Percentiles rank a stretch among this genome's conserved stretches.
phyloP scores from a whole-genome alignment of 1,140 invertebrate genomes.

The Dreissena polymorpha region DNA sequence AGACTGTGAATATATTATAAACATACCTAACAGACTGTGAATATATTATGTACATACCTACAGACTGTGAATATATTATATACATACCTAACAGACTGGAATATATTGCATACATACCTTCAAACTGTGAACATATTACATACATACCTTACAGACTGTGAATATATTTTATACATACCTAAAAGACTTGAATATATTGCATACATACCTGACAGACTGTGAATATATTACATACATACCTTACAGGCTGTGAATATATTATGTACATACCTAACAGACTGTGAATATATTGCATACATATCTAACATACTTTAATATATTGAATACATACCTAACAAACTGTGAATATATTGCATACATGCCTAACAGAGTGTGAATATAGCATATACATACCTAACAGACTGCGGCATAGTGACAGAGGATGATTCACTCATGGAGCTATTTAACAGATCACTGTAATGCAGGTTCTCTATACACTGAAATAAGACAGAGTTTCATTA shows the following conservation, averaged over 20 bases:
- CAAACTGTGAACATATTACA: no score
- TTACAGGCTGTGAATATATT: no score
- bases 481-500: background rate
- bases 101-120: no score
- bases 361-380: background rate
- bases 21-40: no score
- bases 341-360: background rate
- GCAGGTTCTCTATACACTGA: conserved; percentile 96
- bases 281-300: background rate
- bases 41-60: no score
- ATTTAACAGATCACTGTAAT: conserved; percentile 92
- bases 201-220: background rate
- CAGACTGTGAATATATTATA: no score
- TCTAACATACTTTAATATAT: background rate
- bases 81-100: no score
- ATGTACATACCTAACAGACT: conserved; percentile 3
- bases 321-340: conserved; percentile 6
- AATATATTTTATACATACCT: background rate
- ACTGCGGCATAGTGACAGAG: conserved; percentile 90
- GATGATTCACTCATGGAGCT: conserved; percentile 89
- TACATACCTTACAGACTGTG: background rate
- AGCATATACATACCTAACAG: conserved; percentile 74
- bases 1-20: no score
- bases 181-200: no score
- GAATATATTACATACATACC: no score